Evolutionary conservation across 2,797 vertebrate species (phyloP), one percentile per base, ranked within the genome.

Genomic region (Carduelis carduelis): DNA sequence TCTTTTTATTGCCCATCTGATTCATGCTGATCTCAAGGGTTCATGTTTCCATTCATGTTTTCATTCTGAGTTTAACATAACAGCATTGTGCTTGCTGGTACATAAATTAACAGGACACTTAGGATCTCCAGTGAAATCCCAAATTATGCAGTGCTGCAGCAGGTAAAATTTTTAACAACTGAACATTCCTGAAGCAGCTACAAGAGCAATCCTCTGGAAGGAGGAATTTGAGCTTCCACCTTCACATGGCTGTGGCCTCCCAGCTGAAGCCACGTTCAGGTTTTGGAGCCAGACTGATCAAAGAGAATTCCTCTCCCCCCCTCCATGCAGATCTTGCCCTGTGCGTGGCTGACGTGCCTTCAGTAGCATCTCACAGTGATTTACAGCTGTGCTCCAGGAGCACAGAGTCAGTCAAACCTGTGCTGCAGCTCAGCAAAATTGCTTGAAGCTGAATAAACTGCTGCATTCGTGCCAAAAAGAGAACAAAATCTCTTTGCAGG

Each of bases 331-430:
- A 89, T 71, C 65, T 77, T 68, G 47, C 59, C 60, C 49, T 94
- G 61, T 78, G 23, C 23, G 6, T 1, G 2, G 86, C 92, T 76
- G 92, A 95, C 65, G 8, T 94, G 88, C 70, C 61, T 79, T 68
- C 18, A 81, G 89, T 24, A 96, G 89, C 82, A 96, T 89, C 68
- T 61, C 55, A 4, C 32, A 18, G 26, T 89, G 93, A 96, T 96
- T 96, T 96, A 96, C 89, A 93, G 77, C 65, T 77, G 8, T 13
- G 34, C 57, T 90, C 80, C 30, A 68, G 70, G 56, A 95, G 53
- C 12, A 2, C 81, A 87, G 81, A 97, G 39, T 92, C 88, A 61
- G 93, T 93, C 86, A 95, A 95, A 95, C 94, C 93, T 95, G 95
- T 84, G 69, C 52, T 79, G 84, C 91, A 94, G 93, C 89, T 95